Base-by-base conservation (phyloP, 2,113 vertebrate species). In the Thinocorus orbignyianus region DNA sequence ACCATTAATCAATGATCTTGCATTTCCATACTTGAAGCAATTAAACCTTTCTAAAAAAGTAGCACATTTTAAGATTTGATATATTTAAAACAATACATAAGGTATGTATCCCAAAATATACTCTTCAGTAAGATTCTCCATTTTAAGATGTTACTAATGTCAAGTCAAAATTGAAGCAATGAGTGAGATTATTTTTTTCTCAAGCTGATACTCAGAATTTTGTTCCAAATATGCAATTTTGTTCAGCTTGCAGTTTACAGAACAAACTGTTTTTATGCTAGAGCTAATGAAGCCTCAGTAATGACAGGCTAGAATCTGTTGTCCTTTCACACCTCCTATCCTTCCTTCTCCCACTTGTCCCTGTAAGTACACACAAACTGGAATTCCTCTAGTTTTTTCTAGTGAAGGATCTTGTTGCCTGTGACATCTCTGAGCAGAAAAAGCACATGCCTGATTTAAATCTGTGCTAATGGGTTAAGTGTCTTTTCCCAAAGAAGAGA, bases 241-340 rank as follows among this genome's bases (percentile, higher is more conserved):
- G 57, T 93, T 94, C 90, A 72, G 28, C 84, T 94, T 83, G n/a
- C 42, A 51, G 42, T 85, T 95, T 73, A 82, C 14, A 82, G 90
- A 94, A 93, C 85, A 82, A 92, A 82, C 58, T 61, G 70, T 18
- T 96, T 87, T 80, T 80, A 44, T 92, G 58, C 33, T 74, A 64
- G 18, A 48, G 65, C 41, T 86, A 61, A 81, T 52, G 77, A 79
- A 84, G 48, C 77, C 18, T 84, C 48, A 3, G 33, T 81, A 91
- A 26, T 37, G 65, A 92, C 0, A 3, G 49, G 39, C 73, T 91
- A 66, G 11, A 92, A 35, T 68, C 83, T 93, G 85, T 79, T 93
- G 88, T 90, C 76, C 71, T 86, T 90, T 73, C 4, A 0, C 41
- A 93, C 82, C 71, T 88, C 41, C 82, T 90, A 49, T 92, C 72